These are phyloP conservation scores for Alosa alosa DNA, from an alignment of 2,113 vertebrate genomes.

Conservation along the genomic window DNA sequence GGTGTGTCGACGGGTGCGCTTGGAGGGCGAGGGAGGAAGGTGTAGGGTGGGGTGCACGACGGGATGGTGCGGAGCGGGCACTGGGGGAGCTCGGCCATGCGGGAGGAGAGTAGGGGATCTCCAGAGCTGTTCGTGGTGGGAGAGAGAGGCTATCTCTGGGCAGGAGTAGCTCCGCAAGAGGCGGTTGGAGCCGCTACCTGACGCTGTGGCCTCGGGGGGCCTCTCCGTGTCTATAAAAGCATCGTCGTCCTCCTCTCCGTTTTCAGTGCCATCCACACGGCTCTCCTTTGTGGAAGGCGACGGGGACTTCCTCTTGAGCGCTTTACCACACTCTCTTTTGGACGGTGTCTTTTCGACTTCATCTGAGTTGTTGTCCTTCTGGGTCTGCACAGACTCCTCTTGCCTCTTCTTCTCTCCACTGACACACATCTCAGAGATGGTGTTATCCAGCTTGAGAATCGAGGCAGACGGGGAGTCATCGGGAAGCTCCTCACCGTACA, in stretches of 20 bases:
- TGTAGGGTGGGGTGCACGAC: conserved; percentile 26
- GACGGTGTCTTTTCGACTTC: neutral
- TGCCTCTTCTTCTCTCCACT: neutral
- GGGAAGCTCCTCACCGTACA: neutral
- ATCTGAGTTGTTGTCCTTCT: neutral
- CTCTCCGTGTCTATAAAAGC: conserved; percentile 31
- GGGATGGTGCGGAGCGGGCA: neutral
- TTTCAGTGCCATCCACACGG: neutral
- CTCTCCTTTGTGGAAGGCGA: neutral
- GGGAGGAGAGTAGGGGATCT: conserved; percentile 20
- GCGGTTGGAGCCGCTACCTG: conserved; percentile 38
- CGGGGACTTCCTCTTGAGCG: neutral
- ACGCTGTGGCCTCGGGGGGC: neutral
- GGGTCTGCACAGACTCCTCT: neutral
- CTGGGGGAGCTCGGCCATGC: conserved; percentile 43
- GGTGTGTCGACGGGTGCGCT: conserved; percentile 77
- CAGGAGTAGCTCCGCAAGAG: conserved; percentile 80
- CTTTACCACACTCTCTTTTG: neutral
- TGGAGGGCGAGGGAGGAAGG: conserved; percentile 45
- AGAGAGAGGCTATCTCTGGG: conserved; percentile 67
- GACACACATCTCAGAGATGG: neutral
- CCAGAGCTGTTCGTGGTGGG: conserved; percentile 46
- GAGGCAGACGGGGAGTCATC: neutral
- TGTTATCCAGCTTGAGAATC: neutral
- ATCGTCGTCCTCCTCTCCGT: neutral